Conservation (phyloP, 1,140 invertebrate genomes). For the Trinorchestia longiramus region DNA sequence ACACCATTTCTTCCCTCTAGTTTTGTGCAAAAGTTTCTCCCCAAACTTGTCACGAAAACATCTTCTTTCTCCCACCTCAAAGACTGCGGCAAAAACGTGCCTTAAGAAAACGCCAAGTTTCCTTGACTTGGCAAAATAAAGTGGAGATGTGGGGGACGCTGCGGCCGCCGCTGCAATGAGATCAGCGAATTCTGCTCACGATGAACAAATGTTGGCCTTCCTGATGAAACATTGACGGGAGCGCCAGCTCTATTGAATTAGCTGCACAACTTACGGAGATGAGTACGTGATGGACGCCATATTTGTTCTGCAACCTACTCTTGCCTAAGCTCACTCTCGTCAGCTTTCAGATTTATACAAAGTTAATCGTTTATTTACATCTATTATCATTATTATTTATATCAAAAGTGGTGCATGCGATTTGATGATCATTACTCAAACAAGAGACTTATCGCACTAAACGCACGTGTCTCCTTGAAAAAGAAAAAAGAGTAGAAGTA, state of each 20-base stretch:
- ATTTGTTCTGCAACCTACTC: neutral
- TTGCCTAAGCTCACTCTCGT: neutral
- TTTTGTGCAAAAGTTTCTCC: conserved; percentile 14
- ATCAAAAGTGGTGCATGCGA: too few relatives aligned
- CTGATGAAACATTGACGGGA: conserved; percentile 34
- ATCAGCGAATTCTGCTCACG: conserved; percentile 32
- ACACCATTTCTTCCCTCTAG: neutral
- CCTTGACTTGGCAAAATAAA: conserved; percentile 34
- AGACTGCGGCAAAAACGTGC: conserved; percentile 24
- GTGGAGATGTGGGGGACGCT: neutral
- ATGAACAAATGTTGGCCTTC: conserved; percentile 2
- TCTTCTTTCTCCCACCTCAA: conserved; percentile 50
- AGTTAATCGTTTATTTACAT: neutral
- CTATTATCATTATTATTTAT: too few relatives aligned
- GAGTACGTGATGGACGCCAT: neutral
- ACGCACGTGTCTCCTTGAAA: too few relatives aligned
- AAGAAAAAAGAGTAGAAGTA: too few relatives aligned
- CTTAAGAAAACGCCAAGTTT: conserved; percentile 47
- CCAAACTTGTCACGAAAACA: conserved; percentile 50
- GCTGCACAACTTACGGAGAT: neutral
- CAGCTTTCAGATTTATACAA: neutral
- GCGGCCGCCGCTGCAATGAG: neutral
- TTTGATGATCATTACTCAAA: too few relatives aligned
- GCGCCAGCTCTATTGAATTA: neutral
- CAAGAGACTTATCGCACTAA: too few relatives aligned